Conservation (phyloP, 1,140 invertebrate genomes). For the Hyposmocoma kahamanoa region DNA sequence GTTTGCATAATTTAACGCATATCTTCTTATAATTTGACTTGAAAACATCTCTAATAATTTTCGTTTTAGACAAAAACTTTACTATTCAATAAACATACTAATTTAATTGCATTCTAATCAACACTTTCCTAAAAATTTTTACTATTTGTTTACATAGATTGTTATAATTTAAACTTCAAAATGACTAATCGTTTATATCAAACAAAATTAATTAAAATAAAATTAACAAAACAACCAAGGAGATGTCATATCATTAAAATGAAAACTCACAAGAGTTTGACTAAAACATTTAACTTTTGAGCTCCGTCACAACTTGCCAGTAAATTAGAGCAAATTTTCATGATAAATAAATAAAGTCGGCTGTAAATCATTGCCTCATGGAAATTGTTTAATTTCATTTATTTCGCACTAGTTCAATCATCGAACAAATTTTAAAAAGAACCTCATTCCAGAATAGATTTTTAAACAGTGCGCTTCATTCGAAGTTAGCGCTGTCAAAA, state of each 20-base stretch:
- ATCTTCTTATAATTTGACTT: no score
- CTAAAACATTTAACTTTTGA: not conserved
- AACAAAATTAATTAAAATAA: not conserved
- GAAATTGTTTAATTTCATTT: conserved; percentile 32
- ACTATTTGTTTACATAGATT: no score
- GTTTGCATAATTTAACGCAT: no score
- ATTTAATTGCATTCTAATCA: no score
- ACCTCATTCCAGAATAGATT: conserved; percentile 43
- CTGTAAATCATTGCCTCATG: conserved; percentile 31
- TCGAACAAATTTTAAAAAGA: conserved; percentile 21
- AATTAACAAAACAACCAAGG: not conserved
- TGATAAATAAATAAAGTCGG: no score
- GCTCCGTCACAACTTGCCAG: not conserved
- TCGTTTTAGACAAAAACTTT: no score
- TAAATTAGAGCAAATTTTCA: not conserved
- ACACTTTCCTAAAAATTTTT: no score
- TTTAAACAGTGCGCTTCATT: conserved; percentile 34
- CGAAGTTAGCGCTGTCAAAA: conserved; percentile 25
- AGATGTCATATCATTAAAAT: not conserved
- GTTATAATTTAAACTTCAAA: no score
- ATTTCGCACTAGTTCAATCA: conserved; percentile 13
- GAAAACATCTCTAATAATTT: no score
- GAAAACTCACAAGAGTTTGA: not conserved
- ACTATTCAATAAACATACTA: no score
- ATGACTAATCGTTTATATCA: not conserved